Base-by-base conservation (phyloP, 2,113 vertebrate species). In the Mesocricetus auratus region DNA sequence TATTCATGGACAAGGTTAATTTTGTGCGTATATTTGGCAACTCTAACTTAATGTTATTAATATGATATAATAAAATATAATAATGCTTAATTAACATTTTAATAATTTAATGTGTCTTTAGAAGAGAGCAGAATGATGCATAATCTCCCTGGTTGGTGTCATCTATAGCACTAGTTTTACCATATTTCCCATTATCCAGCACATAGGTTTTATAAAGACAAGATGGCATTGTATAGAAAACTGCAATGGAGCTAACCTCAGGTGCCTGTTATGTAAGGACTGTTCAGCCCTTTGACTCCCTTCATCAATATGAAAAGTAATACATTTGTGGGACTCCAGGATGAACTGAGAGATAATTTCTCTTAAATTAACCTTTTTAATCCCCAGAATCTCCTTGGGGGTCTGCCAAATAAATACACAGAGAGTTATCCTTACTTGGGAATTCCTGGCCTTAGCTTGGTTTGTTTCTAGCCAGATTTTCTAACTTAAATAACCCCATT, bases 51-150 rank as follows among this genome's bases (percentile, higher is more conserved):
- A 29, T 29, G 24, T 39, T 88, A n/a, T n/a, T 69, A 86, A 64
- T 85, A 33, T 13, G 60, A 60, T 60, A 58, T 82, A 82, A 74
- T 42, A 45, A 26, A 50, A 11, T 53, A 53, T 10, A 11, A 53
- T 53, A 53, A 53, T 77, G 24, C 21, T 82, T 82, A 58, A 82
- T 62, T 29, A 62, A 60, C 19, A 82, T 24, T 60, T 83, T 29
- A 83, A 83, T 83, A 31, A 77, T 91, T 92, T 92, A 68, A 53
- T 53, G 47, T 85, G 4, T 86, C 36, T 47, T 89, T 81, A 92
- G 68, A 56, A 71, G 86, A 82, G 42, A 60, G 7, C 36, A 89
- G 4, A 64, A 68, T 24, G 29, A 45, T 66, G 24, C 24, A 89
- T 71, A 31, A 45, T 87, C 47, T 31, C 50, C n/a, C 22, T 45